phyloP scores from a whole-genome alignment of 1,140 invertebrate genomes.

The Harpegnathos saltator region DNA sequence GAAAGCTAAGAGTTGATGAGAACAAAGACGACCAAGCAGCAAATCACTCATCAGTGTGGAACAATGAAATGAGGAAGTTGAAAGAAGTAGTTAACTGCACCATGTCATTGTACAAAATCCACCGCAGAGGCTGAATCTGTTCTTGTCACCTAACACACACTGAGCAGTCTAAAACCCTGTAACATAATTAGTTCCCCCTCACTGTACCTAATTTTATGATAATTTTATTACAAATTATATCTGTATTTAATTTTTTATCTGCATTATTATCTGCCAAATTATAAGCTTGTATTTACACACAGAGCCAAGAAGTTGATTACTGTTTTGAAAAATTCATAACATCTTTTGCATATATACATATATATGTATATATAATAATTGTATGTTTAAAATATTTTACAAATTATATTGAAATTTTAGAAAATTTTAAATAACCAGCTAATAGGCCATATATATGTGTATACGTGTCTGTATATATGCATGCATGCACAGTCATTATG shows the following conservation, averaged over 20 bases:
- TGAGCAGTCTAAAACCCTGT: conserved; percentile 78
- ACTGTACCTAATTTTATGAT: conserved; percentile 73
- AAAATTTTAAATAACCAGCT: too few species aligned
- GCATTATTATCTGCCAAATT: conserved; percentile 1
- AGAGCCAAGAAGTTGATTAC: neutral
- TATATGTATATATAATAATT: neutral
- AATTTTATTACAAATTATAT: conserved; percentile 64
- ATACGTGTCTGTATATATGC: too few species aligned
- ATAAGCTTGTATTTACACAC: neutral
- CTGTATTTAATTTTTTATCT: conserved; percentile 32
- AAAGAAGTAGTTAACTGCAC: conserved; percentile 76
- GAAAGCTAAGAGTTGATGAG: conserved; percentile 77
- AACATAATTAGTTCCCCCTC: conserved; percentile 80
- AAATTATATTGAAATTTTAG: too few species aligned
- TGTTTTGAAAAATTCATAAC: neutral
- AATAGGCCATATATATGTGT: too few species aligned
- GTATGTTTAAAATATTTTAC: too few species aligned
- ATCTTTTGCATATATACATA: too few species aligned
- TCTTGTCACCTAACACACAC: conserved; percentile 79
- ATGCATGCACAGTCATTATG: neutral
- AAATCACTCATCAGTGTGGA: conserved; percentile 74
- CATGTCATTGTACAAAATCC: conserved; percentile 73
- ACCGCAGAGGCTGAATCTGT: conserved; percentile 68
- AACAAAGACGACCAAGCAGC: conserved; percentile 78
- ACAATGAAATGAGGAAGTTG: conserved; percentile 79